A percentile compares a stretch with the other conserved stretches of the same genome.
These are phyloP conservation scores for Nasua narica DNA, from an alignment of 2,797 vertebrate species.

Conservation along the genomic window DNA sequence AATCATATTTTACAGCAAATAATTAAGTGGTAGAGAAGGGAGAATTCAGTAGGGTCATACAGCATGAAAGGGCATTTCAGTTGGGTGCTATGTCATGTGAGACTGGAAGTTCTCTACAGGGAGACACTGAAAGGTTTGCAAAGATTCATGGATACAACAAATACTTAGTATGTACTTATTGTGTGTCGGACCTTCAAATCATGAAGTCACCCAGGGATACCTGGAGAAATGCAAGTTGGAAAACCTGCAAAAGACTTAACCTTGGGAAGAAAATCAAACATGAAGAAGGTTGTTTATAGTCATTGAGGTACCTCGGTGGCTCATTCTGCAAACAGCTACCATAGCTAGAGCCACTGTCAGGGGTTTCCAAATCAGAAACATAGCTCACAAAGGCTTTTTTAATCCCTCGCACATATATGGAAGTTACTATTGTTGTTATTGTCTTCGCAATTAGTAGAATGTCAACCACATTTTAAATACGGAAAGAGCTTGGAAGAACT, in stretches of 20 bases:
- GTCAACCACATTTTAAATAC: neutral
- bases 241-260: neutral
- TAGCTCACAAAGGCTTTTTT: neutral
- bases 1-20: slow-evolving; percentile 23
- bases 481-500: neutral
- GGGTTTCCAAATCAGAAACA: neutral
- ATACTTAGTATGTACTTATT: neutral
- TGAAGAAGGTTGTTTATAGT: neutral
- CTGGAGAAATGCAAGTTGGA: neutral
- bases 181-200: neutral
- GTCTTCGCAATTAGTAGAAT: neutral
- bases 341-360: neutral
- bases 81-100: neutral
- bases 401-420: neutral
- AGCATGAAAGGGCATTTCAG: neutral
- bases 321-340: neutral
- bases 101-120: neutral
- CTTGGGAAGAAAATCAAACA: neutral
- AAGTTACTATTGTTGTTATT: neutral
- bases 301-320: neutral
- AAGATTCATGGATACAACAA: neutral
- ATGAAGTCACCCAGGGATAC: neutral
- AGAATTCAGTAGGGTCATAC: neutral
- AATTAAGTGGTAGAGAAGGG: neutral
- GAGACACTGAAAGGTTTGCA: neutral